Conservation (phyloP, 2,888 invertebrate species). For the Anagyrus pseudococci region DNA sequence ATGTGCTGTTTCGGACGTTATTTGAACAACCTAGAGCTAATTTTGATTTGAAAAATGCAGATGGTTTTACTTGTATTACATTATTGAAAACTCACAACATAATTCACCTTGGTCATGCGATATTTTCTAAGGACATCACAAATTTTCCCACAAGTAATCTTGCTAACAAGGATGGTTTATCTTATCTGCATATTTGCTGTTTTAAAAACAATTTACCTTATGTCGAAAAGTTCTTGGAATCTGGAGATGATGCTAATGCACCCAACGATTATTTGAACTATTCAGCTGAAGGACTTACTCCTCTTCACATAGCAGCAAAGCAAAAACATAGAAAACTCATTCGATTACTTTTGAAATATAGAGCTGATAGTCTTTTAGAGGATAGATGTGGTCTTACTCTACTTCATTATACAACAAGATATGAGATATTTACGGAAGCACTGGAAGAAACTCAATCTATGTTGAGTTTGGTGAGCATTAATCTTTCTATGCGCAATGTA, state of each 20-base stretch:
- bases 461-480: no score
- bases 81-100: neutral
- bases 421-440: no score
- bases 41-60: neutral
- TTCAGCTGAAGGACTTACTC: neutral
- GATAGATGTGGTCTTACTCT: neutral
- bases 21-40: neutral
- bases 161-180: neutral
- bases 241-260: neutral
- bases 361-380: neutral
- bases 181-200: slow-evolving; percentile 4
- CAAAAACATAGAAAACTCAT: neutral
- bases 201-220: neutral
- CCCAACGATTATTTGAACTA: neutral
- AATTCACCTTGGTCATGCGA: neutral
- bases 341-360: neutral
- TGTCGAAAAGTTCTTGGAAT: neutral
- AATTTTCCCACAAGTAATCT: slow-evolving; percentile 1
- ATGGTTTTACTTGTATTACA: neutral
- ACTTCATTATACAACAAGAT: no score
- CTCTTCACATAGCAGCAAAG: slow-evolving; percentile 1
- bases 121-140: no score
- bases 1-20: neutral
- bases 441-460: no score
- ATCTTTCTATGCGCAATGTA: no score